A percentile compares a stretch with the other conserved stretches of the same genome.
Conservation (phyloP, 2,113 vertebrate genomes). For the Rhadina sibilatrix region DNA sequence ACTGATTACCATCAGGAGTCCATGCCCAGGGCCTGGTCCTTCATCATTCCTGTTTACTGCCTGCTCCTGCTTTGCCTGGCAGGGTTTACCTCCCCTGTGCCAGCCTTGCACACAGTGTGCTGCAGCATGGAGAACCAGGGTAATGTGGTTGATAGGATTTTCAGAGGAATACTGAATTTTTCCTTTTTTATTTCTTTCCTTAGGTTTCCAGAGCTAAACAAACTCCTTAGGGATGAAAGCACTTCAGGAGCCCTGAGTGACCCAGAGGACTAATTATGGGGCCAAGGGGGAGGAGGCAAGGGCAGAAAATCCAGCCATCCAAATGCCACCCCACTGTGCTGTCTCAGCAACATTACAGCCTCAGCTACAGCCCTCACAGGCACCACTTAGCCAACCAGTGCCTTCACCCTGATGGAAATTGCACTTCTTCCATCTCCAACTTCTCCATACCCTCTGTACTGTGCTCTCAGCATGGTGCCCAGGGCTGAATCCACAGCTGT, state of each 20-base stretch:
- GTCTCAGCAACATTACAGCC: accelerated
- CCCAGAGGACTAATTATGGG: not conserved
- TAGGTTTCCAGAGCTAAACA: not conserved
- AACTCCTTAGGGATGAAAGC: not conserved
- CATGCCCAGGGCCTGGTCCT: not conserved
- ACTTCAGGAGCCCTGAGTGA: not conserved
- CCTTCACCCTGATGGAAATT: not conserved
- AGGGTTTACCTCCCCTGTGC: not conserved
- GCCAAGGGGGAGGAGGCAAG: not conserved
- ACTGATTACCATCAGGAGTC: not conserved
- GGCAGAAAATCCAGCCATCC: not conserved
- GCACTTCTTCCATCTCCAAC: not conserved
- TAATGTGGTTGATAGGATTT: not conserved
- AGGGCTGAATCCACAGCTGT: not conserved
- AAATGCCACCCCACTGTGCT: not conserved
- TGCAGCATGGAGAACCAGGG: not conserved
- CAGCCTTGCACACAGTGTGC: not conserved
- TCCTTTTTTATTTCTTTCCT: not conserved
- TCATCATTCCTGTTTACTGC: not conserved
- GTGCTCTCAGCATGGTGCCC: not conserved
- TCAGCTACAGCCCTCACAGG: not conserved
- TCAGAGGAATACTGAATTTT: not conserved
- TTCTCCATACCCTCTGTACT: not conserved
- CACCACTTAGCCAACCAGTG: not conserved
- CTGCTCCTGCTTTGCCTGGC: not conserved